Evolutionary conservation across 2,113 vertebrate species (phyloP).

Genomic region (Heterocephalus glaber): DNA sequence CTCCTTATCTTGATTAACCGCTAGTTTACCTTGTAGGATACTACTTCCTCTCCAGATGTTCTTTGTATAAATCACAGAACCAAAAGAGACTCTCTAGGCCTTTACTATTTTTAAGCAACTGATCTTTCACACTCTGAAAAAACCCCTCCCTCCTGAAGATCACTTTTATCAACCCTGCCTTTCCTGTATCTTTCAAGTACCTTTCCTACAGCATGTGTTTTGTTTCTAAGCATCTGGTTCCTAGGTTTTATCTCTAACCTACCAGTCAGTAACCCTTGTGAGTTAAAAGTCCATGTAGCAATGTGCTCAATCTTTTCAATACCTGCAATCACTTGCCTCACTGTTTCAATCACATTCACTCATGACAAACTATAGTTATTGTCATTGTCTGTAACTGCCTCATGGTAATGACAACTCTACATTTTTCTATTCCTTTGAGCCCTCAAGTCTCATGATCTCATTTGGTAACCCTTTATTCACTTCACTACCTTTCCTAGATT

Average conservation of each 20-base stretch:
- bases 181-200: not conserved
- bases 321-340: no score
- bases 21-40: not conserved
- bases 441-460: not conserved
- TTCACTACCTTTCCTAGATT: not conserved
- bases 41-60: not conserved
- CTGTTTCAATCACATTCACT: not conserved
- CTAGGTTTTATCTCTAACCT: not conserved
- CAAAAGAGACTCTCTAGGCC: not conserved
- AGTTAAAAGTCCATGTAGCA: not conserved
- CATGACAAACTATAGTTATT: not conserved
- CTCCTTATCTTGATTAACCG: not conserved
- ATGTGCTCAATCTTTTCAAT: not conserved
- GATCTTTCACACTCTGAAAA: not conserved
- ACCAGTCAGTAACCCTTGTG: not conserved
- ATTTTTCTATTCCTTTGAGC: not conserved
- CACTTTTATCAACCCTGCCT: not conserved
- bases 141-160: not conserved
- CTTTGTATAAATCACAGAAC: not conserved
- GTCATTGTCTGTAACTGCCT: not conserved
- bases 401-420: not conserved
- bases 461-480: not conserved
- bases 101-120: not conserved
- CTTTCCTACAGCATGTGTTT: not conserved
- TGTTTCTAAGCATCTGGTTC: not conserved